Conservation (phyloP, 2,888 invertebrate genomes). For the Aleiodes alternator region DNA sequence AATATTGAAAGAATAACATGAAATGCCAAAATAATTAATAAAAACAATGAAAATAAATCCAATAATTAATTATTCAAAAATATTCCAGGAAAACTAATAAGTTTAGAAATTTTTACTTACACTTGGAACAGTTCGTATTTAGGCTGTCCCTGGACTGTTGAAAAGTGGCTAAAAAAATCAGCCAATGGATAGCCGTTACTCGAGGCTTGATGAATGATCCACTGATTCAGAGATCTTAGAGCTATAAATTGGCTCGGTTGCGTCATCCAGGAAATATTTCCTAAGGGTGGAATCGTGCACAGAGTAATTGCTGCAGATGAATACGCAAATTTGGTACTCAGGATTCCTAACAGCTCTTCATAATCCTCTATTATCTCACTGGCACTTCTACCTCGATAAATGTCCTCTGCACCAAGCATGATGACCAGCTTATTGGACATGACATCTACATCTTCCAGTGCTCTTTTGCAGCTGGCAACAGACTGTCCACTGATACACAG, state of each 20-base stretch:
- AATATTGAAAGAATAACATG: not conserved
- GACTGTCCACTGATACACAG: conserved; percentile 67
- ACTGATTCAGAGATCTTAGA: conserved; percentile 59
- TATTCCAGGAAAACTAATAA: not conserved
- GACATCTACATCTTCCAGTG: conserved; percentile 53
- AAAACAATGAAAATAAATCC: no score
- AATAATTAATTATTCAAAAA: no score
- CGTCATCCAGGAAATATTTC: conserved; percentile 57
- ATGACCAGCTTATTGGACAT: conserved; percentile 63
- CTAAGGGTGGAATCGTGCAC: conserved; percentile 66
- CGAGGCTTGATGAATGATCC: conserved; percentile 53
- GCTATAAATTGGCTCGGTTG: conserved; percentile 50
- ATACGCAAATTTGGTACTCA: conserved; percentile 57
- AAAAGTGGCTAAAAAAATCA: conserved; percentile 57
- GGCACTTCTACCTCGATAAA: conserved; percentile 60
- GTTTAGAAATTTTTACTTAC: conserved; percentile 52
- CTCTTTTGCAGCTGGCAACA: conserved; percentile 57
- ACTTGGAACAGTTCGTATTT: conserved; percentile 61
- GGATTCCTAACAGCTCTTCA: conserved; percentile 54
- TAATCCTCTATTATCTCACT: conserved; percentile 59
- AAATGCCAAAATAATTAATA: conserved; percentile 3
- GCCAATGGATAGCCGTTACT: conserved; percentile 54
- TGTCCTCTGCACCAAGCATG: conserved; percentile 65
- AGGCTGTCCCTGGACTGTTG: conserved; percentile 50
- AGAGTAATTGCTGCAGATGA: conserved; percentile 60